Evolutionary conservation across 2,888 invertebrate species (phyloP), one percentile per base, ranked within the genome.

Genomic region (Neria commutata): DNA sequence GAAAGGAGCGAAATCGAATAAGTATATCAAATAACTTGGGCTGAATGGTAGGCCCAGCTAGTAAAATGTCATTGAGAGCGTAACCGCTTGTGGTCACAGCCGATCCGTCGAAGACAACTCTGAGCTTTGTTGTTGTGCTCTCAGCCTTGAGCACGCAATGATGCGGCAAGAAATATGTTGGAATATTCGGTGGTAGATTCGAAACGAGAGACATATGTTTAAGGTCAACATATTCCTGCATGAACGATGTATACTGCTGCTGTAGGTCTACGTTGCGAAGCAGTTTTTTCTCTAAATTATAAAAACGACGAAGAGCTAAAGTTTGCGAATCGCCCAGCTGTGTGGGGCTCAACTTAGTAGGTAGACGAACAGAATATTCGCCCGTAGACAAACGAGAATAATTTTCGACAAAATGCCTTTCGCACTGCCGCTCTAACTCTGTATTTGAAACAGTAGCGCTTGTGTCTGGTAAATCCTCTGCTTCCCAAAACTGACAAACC

Each of bases 401-500:
- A 26, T 62, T 59, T 51, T 49, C 21, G 19, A 16, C 10, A 47
- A 62, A 66, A 55, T 64, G 54, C 1, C 45, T 17, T 34, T 61
- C 56, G 23, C 63, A 56, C 8, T 50, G 45, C 11, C 25, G 1
- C 2, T 56, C 54, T 11, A 58, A 54, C 42, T 55, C 34, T 2
- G 55, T 34, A 17, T 11, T 2, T 2, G 11, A 14, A 11, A 25
- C 8, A 6, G 14, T 23, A 6, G 17, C 17, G 4, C 11, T 24
- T 3, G 25, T 23, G 11, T 52, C 40, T 4, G 24, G 6, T 10
- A 5, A 23, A 40, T 56, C 58, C 53, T 65, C 61, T 3, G 59
- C 45, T 24, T 67, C 59, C 64, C 63, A 63, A 54, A 61, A 64
- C 33, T 17, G 42, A 16, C 46, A 57, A 14, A 63, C 19, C 40